Evolutionary conservation across 2,888 invertebrate species (phyloP).

Genomic region (Podabrus alpinus): DNA sequence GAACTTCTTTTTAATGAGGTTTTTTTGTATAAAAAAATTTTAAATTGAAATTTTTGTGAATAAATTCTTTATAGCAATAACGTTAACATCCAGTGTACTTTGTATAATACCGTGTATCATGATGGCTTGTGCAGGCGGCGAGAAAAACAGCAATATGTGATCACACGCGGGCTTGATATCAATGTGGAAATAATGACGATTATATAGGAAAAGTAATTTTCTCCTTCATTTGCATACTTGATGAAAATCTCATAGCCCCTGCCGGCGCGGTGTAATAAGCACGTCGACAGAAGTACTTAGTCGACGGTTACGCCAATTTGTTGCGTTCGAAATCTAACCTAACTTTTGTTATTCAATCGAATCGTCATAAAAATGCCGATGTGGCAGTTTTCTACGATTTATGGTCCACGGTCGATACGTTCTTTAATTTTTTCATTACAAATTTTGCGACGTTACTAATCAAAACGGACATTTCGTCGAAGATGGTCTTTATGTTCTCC

Average conservation of each 20-base stretch:
- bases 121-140: slow-evolving; percentile 34
- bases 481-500: slow-evolving; percentile 29
- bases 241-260: slow-evolving; percentile 56
- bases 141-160: slow-evolving; percentile 56
- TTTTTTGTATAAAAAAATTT: neutral
- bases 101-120: slow-evolving; percentile 29
- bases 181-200: slow-evolving; percentile 59
- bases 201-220: slow-evolving; percentile 60
- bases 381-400: slow-evolving; percentile 11
- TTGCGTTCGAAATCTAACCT: slow-evolving; percentile 2
- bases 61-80: slow-evolving; percentile 2
- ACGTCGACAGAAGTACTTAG: slow-evolving; percentile 27
- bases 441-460: slow-evolving; percentile 24
- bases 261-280: slow-evolving; percentile 29
- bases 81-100: slow-evolving; percentile 26
- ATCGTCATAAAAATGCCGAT: slow-evolving; percentile 6
- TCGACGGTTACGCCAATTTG: slow-evolving; percentile 25
- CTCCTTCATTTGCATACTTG: slow-evolving; percentile 58
- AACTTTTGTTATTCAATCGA: slow-evolving; percentile 2
- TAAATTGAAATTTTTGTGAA: neutral
- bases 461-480: slow-evolving; percentile 19
- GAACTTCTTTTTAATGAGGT: neutral
- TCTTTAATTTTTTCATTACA: slow-evolving; percentile 24
- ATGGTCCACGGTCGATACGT: slow-evolving; percentile 2
- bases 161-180: slow-evolving; percentile 53